phyloP scores from a whole-genome alignment of 2,797 vertebrate species.

The Semaprochilodus insignis region DNA sequence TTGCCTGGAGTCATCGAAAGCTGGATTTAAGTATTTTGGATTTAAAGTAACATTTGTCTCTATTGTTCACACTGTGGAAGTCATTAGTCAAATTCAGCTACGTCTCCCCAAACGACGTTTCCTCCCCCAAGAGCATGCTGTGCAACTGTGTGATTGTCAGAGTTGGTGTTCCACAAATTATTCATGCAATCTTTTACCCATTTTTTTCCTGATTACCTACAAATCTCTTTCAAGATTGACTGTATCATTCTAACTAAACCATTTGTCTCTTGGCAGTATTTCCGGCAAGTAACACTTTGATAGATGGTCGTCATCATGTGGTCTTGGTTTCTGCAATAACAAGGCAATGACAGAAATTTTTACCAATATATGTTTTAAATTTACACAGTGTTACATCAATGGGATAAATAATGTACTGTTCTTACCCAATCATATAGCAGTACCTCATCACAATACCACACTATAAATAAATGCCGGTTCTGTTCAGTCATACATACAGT shows the following conservation, averaged over 20 bases:
- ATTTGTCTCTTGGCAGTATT: conserved; percentile 54
- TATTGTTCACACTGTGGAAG: conserved; percentile 67
- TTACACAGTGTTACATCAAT: neutral
- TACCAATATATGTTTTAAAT: neutral
- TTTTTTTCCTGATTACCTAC: conserved; percentile 60
- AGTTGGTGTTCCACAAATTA: conserved; percentile 57
- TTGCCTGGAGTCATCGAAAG: conserved; percentile 67
- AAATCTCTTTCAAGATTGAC: conserved; percentile 59
- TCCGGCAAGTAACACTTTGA: conserved; percentile 52
- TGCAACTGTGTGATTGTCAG: conserved; percentile 59
- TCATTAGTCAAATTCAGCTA: conserved; percentile 69
- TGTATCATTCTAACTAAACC: conserved; percentile 48
- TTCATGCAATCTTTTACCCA: conserved; percentile 58
- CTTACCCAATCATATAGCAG: neutral
- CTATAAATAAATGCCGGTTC: neutral
- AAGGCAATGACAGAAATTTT: neutral
- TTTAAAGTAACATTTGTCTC: conserved; percentile 71
- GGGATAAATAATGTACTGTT: neutral
- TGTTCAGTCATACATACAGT: too few relatives aligned
- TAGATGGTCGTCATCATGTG: conserved; percentile 49
- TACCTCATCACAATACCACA: neutral
- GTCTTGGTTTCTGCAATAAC: conserved; percentile 40
- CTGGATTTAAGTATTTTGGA: conserved; percentile 68
- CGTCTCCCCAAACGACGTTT: conserved; percentile 53
- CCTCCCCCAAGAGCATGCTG: conserved; percentile 58